These are phyloP conservation scores for Drosophila melanogaster DNA, from an alignment of 1,140 invertebrate genomes.

Conservation along the genomic window Release_6_plus_ISO1_MT NT_033777.3:20837001-20837500, in stretches of 20 bases:
- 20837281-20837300: slow-evolving; percentile 62
- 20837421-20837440: slow-evolving; percentile 10
- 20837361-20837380: slow-evolving; percentile 9
- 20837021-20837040: slow-evolving; percentile 2
- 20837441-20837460: slow-evolving; percentile 55
- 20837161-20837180: slow-evolving; percentile 78
- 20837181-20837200: slow-evolving; percentile 31
- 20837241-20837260: slow-evolving; percentile 77
- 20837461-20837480: slow-evolving; percentile 12
- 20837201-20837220: slow-evolving; percentile 36
- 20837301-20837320: slow-evolving; percentile 57
- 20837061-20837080: slow-evolving; percentile 23
- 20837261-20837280: slow-evolving; percentile 71
- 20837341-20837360: slow-evolving; percentile 21
- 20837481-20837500: slow-evolving; percentile 37
- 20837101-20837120: slow-evolving; percentile 76
- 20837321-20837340: slow-evolving; percentile 54
- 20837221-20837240: slow-evolving; percentile 70
- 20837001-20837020: neutral
- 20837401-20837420: slow-evolving; percentile 4
- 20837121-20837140: slow-evolving; percentile 80
- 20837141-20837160: slow-evolving; percentile 83
- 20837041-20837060: slow-evolving; percentile 38
- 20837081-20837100: slow-evolving; percentile 56
- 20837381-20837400: slow-evolving; percentile 9